Percentiles rank a stretch among this genome's conserved stretches.
phyloP scores from a whole-genome alignment of 2,797 vertebrate genomes.

The Setipinna tenuifilis region DNA sequence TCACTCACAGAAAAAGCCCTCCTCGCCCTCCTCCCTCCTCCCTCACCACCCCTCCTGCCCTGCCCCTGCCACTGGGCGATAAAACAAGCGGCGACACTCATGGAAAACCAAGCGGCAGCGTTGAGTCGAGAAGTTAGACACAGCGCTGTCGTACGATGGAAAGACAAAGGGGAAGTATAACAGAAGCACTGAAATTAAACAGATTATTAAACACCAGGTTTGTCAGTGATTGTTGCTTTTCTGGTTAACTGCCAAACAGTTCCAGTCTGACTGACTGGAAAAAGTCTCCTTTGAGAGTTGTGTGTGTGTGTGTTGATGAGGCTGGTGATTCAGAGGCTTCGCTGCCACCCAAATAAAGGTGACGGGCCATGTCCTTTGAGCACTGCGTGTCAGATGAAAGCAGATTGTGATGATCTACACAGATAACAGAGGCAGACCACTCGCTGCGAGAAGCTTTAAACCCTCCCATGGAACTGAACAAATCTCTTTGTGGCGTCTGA shows the following conservation, averaged over 20 bases:
- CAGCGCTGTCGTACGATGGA: background rate
- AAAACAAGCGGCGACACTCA: background rate
- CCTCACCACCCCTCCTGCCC: too few relatives aligned
- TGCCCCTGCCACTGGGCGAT: background rate
- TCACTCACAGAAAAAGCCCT: background rate
- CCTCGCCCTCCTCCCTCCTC: background rate
- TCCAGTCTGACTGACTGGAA: background rate
- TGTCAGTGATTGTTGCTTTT: background rate
- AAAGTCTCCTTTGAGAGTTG: background rate
- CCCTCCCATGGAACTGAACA: background rate
- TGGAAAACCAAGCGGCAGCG: background rate
- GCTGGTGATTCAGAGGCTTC: background rate
- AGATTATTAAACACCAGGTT: constrained; percentile 1
- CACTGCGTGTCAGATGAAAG: constrained; percentile 15
- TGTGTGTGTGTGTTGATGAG: background rate
- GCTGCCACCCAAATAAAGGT: background rate
- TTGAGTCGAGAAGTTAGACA: background rate
- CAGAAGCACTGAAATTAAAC: background rate
- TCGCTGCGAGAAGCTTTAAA: constrained; percentile 3
- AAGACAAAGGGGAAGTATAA: background rate
- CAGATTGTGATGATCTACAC: constrained; percentile 1
- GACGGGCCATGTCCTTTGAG: background rate
- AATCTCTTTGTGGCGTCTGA: constrained; percentile 6
- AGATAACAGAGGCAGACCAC: background rate
- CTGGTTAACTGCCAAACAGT: background rate